phyloP scores from a whole-genome alignment of 2,113 vertebrate genomes.

The Xiphias gladius region DNA sequence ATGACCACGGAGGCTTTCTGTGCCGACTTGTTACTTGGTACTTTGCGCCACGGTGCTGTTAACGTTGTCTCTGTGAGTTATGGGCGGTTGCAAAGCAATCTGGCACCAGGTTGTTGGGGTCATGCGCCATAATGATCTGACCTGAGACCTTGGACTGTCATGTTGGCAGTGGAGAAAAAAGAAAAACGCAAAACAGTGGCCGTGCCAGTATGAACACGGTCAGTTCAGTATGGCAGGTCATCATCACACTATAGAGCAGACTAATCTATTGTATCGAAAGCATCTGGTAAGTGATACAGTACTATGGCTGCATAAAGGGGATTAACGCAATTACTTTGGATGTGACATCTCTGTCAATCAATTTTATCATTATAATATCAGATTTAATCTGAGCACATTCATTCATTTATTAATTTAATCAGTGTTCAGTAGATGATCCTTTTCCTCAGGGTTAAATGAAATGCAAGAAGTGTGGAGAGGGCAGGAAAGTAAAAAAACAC shows the following conservation, averaged over 20 bases:
- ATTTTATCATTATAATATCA: conserved; percentile 13
- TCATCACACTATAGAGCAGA: conserved; percentile 2
- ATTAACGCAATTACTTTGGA: conserved; percentile 36
- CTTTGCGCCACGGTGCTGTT: neutral
- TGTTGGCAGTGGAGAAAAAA: neutral
- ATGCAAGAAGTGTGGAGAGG: conserved; percentile 1
- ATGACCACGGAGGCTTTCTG: neutral
- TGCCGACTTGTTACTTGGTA: neutral
- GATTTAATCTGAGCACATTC: conserved; percentile 44
- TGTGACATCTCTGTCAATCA: conserved; percentile 43
- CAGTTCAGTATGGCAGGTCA: conserved; percentile 4
- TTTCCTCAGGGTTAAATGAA: conserved; percentile 34
- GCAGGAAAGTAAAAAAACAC: neutral
- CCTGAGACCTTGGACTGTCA: conserved; percentile 57
- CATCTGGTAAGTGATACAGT: neutral
- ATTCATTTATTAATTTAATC: conserved; percentile 22
- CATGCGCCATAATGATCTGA: conserved; percentile 43
- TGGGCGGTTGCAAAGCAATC: conserved; percentile 49
- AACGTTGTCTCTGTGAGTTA: conserved; percentile 50
- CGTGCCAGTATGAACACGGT: conserved; percentile 15
- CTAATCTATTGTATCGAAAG: neutral
- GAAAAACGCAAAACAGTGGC: neutral
- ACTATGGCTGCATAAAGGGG: neutral
- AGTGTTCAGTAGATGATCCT: conserved; percentile 1
- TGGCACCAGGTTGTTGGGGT: conserved; percentile 35